phyloP scores from a whole-genome alignment of 2,113 vertebrate genomes.

The Furnarius figulus region DNA sequence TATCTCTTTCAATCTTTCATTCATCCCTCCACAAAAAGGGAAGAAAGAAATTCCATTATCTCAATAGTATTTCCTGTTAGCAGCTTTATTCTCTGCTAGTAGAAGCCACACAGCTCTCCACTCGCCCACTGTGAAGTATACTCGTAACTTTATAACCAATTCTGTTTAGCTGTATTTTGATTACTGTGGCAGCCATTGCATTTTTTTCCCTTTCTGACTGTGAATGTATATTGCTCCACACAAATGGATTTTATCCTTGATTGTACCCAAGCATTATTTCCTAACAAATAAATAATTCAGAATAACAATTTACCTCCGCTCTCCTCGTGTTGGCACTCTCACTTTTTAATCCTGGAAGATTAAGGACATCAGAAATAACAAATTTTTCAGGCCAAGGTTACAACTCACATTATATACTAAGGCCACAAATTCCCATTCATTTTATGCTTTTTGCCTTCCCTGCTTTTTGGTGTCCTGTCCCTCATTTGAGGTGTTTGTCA shows the following conservation, averaged over 20 bases:
- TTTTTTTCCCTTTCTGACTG: neutral
- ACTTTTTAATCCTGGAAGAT: conserved; percentile 38
- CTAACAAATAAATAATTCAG: neutral
- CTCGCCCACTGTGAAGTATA: neutral
- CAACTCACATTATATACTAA: neutral
- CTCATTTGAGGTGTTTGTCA: conserved; percentile 10
- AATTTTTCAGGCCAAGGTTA: neutral
- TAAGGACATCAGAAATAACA: neutral
- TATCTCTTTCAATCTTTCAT: conserved; percentile 20
- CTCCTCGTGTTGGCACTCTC: conserved; percentile 18
- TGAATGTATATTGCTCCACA: neutral
- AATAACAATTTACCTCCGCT: conserved; percentile 48
- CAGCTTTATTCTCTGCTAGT: neutral
- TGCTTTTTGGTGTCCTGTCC: neutral
- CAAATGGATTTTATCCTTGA: neutral
- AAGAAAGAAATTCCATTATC: conserved; percentile 27
- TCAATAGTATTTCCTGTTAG: conserved; percentile 1
- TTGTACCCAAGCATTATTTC: neutral
- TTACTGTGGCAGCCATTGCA: neutral
- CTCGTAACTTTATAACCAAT: neutral
- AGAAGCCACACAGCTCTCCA: neutral
- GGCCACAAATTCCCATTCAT: neutral
- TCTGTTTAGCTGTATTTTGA: neutral
- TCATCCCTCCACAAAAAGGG: neutral
- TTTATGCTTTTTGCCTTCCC: neutral